Conservation (phyloP, 1,140 invertebrate genomes). For the Cydia strobilella region DNA sequence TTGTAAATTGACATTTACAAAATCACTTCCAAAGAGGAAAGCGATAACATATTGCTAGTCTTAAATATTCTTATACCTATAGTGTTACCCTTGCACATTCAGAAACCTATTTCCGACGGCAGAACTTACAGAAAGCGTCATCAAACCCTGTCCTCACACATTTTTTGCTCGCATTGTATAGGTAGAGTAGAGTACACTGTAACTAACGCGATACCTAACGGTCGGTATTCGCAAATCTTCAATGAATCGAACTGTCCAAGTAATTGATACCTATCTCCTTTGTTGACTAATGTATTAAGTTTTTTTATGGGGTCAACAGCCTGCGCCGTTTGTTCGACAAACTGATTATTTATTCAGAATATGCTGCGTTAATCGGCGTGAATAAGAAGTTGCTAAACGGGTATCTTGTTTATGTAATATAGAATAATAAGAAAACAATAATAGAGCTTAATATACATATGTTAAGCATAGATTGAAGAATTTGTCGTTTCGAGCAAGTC, state of each 20-base stretch:
- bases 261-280: slow-evolving; percentile 59
- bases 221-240: slow-evolving; percentile 39
- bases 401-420: background rate
- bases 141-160: background rate
- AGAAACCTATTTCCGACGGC: background rate
- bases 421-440: slow-evolving; percentile 34
- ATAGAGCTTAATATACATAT: background rate
- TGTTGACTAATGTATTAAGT: slow-evolving; percentile 56
- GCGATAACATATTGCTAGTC: too few relatives aligned
- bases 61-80: too few relatives aligned
- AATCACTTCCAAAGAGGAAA: too few relatives aligned
- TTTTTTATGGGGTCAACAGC: slow-evolving; percentile 64
- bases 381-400: slow-evolving; percentile 20
- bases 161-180: slow-evolving; percentile 39
- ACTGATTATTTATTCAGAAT: slow-evolving; percentile 53
- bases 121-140: background rate
- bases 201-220: slow-evolving; percentile 43
- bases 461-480: background rate
- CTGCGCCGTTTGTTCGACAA: slow-evolving; percentile 61
- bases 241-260: slow-evolving; percentile 48
- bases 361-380: slow-evolving; percentile 39
- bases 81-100: background rate
- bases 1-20: too few relatives aligned
- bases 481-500: background rate
- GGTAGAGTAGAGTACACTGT: background rate